Percentiles rank a stretch among this genome's conserved stretches.
Evolutionary conservation across 2,888 invertebrate genomes (phyloP).

Genomic region (Ochropacha duplaris): DNA sequence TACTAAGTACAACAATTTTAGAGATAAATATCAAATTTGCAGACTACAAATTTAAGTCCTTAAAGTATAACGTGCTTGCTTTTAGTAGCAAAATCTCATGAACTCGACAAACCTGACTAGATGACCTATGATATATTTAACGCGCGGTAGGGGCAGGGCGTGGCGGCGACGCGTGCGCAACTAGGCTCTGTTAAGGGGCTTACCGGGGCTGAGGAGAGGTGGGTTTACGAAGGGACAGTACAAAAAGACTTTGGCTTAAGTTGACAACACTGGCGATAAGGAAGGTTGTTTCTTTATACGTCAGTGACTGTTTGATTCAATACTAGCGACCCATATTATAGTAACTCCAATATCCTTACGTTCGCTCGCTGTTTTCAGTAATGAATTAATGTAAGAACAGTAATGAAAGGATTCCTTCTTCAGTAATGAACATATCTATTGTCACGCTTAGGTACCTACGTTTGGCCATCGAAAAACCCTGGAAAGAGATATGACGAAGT

Average conservation of each 20-base stretch:
- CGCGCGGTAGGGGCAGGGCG: slow-evolving; percentile 66
- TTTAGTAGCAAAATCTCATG: slow-evolving; percentile 38
- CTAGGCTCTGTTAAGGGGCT: slow-evolving; percentile 41
- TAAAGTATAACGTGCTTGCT: slow-evolving; percentile 21
- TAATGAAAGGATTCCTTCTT: too few species aligned
- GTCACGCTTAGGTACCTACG: too few species aligned
- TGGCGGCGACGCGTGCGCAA: slow-evolving; percentile 69
- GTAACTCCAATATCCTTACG: too few species aligned
- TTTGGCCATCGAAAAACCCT: too few species aligned
- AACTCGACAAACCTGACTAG: slow-evolving; percentile 49
- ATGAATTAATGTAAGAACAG: too few species aligned
- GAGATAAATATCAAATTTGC: slow-evolving; percentile 12
- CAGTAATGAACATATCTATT: too few species aligned
- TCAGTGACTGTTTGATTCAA: too few species aligned
- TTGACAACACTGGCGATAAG: slow-evolving; percentile 4
- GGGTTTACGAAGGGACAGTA: slow-evolving; percentile 59
- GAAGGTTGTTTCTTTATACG: too few species aligned
- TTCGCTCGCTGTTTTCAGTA: too few species aligned
- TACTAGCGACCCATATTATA: too few species aligned
- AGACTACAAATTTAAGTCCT: slow-evolving; percentile 17
- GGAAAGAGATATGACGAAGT: too few species aligned
- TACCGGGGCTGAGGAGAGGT: slow-evolving; percentile 29
- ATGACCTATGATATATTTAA: slow-evolving; percentile 73
- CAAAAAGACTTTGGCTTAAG: slow-evolving; percentile 39
- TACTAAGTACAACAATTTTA: slow-evolving; percentile 21